phyloP scores from a whole-genome alignment of 1,140 invertebrate genomes.

The Lanistes nyassanus region DNA sequence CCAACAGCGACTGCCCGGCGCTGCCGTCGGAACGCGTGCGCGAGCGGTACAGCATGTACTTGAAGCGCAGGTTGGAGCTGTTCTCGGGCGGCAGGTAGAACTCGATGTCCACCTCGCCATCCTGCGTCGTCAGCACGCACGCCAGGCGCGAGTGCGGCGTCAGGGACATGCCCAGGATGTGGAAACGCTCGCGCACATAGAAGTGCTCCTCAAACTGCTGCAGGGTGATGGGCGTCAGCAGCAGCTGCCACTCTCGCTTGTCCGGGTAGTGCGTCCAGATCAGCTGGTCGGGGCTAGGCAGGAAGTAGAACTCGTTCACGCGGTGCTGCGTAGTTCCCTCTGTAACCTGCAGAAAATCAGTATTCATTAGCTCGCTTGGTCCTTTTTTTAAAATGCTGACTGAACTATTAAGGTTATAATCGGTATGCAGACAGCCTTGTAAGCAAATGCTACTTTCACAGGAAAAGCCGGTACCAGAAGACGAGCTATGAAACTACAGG shows the following conservation, averaged over 20 bases:
- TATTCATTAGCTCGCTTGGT: too few relatives aligned
- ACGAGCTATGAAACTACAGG: too few relatives aligned
- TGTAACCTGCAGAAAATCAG: too few relatives aligned
- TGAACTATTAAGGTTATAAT: too few relatives aligned
- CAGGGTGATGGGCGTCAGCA: constrained; percentile 42
- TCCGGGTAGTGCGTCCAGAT: constrained; percentile 61
- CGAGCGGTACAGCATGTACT: constrained; percentile 58
- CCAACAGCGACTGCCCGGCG: constrained; percentile 44
- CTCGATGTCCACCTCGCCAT: constrained; percentile 52
- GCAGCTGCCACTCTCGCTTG: constrained; percentile 57
- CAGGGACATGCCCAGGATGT: constrained; percentile 49
- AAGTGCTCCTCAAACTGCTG: constrained; percentile 48
- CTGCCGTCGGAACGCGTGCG: constrained; percentile 22
- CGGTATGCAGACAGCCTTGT: too few relatives aligned
- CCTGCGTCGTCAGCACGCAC: constrained; percentile 46
- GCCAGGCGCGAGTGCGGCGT: constrained; percentile 3
- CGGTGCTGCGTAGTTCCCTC: constrained; percentile 57
- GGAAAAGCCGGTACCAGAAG: too few relatives aligned
- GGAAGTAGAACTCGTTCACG: constrained; percentile 64
- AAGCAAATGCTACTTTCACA: too few relatives aligned
- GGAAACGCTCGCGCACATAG: constrained; percentile 59
- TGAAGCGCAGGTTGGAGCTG: constrained; percentile 52
- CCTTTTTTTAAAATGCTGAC: too few relatives aligned
- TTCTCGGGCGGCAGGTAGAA: constrained; percentile 48
- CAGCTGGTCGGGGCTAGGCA: constrained; percentile 58